Conservation (phyloP, 2,797 vertebrate species). For the Oceanodroma leucorhoa region DNA sequence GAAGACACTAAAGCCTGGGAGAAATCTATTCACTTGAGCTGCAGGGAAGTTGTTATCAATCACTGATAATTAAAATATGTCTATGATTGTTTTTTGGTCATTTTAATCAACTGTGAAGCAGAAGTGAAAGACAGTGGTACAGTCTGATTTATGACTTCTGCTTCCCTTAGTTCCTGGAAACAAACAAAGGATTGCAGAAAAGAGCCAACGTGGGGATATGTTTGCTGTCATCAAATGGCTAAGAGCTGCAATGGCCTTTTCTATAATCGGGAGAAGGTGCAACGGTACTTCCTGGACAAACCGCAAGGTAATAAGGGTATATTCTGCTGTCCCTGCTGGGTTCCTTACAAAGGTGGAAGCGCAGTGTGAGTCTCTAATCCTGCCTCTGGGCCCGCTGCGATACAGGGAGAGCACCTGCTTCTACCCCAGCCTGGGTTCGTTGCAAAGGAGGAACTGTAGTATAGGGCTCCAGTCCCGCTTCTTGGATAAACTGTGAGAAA, state of each 20-base stretch:
- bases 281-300: not conserved
- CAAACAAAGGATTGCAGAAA: not conserved
- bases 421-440: not conserved
- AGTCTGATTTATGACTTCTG: not conserved
- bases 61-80: not conserved
- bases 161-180: not conserved
- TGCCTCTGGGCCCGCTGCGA: not conserved
- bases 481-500: conserved; percentile 73
- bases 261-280: not conserved
- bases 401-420: not conserved
- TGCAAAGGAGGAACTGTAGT: not conserved
- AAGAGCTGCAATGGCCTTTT: not conserved
- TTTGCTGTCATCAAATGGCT: not conserved
- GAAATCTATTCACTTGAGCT: not conserved
- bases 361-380: not conserved
- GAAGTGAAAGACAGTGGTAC: not conserved
- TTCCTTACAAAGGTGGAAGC: not conserved
- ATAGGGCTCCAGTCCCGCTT: conserved; percentile 48
- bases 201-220: not conserved
- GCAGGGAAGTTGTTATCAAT: not conserved
- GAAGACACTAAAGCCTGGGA: not conserved
- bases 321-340: not conserved
- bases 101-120: not conserved
- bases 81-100: not conserved
- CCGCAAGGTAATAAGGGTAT: not conserved